Conservation (phyloP, 2,113 vertebrate species). For the Odontophorus gujanensis region DNA sequence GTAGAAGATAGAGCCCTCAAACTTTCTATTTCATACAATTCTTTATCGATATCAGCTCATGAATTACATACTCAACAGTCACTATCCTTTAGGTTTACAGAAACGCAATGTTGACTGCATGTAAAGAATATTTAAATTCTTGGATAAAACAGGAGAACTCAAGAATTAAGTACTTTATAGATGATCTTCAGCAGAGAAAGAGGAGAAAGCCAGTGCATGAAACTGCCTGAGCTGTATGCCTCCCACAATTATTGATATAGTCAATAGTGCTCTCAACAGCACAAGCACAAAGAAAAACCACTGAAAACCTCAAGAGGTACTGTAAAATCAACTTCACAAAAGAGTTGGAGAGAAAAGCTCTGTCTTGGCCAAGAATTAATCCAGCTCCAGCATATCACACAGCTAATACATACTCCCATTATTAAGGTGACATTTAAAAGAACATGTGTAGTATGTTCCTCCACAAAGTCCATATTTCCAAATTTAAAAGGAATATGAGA, state of each 20-base stretch:
- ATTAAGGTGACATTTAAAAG: neutral
- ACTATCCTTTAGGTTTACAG: neutral
- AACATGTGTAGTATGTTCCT: neutral
- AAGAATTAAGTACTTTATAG: neutral
- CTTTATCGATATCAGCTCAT: neutral
- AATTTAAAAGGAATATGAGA: neutral
- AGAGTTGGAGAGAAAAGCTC: neutral
- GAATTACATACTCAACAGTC: neutral
- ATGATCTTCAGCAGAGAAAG: neutral
- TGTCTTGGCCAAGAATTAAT: neutral
- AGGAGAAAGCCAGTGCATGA: neutral
- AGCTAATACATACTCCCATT: neutral
- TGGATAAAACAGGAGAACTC: neutral
- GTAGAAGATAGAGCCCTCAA: neutral
- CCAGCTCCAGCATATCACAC: neutral
- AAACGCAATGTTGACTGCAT: neutral
- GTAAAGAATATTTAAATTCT: neutral
- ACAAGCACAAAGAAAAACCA: neutral
- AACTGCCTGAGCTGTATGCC: neutral
- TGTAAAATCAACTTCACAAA: accelerated
- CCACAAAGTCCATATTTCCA: neutral
- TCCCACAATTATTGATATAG: neutral
- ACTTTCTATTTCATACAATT: neutral
- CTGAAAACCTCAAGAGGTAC: neutral
- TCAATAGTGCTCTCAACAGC: neutral